Evolutionary conservation across 2,797 vertebrate genomes (phyloP), one percentile per base, ranked within the genome.

Genomic region (Nasua narica): DNA sequence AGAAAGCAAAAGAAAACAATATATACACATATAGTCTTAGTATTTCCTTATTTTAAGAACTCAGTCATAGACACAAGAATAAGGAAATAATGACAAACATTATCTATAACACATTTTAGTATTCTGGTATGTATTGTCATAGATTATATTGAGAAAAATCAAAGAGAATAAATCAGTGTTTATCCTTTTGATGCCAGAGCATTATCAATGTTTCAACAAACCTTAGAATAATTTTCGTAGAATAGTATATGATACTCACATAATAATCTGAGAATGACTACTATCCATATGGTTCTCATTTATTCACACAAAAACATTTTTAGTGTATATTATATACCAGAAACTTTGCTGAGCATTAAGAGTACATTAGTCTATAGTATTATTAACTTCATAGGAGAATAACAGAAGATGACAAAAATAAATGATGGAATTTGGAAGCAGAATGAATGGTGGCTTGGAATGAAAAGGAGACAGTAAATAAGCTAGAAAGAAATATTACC

Each of bases 201-300:
- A 87, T 87, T 81, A 83, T 69, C 29, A 92, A 82, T 32, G 94
- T 94, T 96, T 90, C 35, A 88, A 89, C 27, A 91, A 94, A 76
- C 40, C 74, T 86, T 94, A 67, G 67, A 84, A 87, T 21, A 46
- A 21, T 78, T 92, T 78, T 9, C 32, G 43, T 95, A 62, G 40
- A 83, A 70, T 79, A 87, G 5, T 60, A 60, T 29, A 35, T 83
- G 7, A 86, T 69, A 88, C 9, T 88, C 58, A 90, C 40, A 46
- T 52, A 72, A 88, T 88, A 78, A 81, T 23, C 18, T 88, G 7
- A 92, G 58, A 72, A 79, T 84, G 11, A 70, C 19, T 90, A 35
- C 48, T 78, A 48, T 67, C 52, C 15, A 65, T 74, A 29, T 40
- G 48, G 29, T 70, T 93, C 35, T 87, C 58, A 23, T 67, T 77